Base-by-base conservation (phyloP, 1,140 invertebrate genomes). In the Pemphigus obesinymphae region DNA sequence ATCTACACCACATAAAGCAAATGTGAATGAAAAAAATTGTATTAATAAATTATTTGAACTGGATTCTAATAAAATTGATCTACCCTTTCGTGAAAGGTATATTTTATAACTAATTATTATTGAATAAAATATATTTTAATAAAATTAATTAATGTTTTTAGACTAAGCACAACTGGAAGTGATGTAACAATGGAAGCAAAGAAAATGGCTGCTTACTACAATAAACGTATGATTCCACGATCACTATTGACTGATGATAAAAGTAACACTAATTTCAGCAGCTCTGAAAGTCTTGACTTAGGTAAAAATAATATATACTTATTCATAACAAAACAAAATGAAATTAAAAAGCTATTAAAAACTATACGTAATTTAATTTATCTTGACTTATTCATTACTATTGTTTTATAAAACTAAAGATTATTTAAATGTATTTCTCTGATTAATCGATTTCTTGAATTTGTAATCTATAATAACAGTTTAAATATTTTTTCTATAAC, bases 271-370 rank as follows among this genome's bases (percentile, higher is more conserved):
- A 90, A 92, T 84, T 92, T 91, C 84, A 93, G 92, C 85, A 93
- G 92, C 84, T 91, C 88, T 84, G 92, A 94, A 87, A 93, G 92
- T 86, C 88, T 94, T 82, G 90, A 88, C 78, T 88, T 87, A 23
- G 70, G 70, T 73, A 73, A 48, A 29, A 72, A 45, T 17, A 85
- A 50, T 86, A 85, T 83, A 68, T 84, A 17, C 86, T 86, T 43
- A 43, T 15, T n/a, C 0, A 26, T 40, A 40, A 40, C 3, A 40
- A 40, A 40, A 5, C 37, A 40, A 40, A 8, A 5, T 40, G 37
- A 40, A 40, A 40, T 8, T 40, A 40, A 40, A 40, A 40, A 40
- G 37, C 37, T 40, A 40, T 40, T 5, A n/a, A n/a, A n/a, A n/a
- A n/a, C n/a, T n/a, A n/a, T n/a, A n/a, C n/a, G n/a, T n/a, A n/a